Conservation (phyloP, 2,113 vertebrate genomes). For the Rhodinocichla rosea region DNA sequence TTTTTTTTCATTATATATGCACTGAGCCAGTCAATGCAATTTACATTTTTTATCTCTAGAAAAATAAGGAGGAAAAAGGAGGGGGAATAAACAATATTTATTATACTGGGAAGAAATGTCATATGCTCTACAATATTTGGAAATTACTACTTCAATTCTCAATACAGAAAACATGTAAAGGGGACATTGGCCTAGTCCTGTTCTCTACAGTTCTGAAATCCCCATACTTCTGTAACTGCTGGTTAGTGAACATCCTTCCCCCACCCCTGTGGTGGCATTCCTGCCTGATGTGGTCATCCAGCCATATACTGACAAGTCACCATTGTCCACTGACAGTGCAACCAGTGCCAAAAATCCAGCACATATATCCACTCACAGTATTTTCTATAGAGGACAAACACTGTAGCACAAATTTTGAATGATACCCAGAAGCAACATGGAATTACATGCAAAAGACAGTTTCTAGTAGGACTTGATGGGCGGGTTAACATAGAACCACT, state of each 20-base stretch:
- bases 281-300: background rate
- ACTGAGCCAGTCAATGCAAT: background rate
- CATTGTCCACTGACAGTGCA: background rate
- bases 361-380: rapidly evolving
- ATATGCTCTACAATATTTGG: background rate
- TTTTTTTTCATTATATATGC: background rate
- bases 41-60: background rate
- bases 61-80: background rate
- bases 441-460: background rate
- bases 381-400: background rate
- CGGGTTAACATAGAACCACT: background rate
- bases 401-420: background rate
- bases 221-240: background rate
- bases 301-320: background rate
- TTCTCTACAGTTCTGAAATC: background rate
- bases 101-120: background rate
- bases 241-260: background rate
- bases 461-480: background rate
- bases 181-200: background rate
- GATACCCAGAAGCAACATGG: background rate
- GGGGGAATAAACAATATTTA: background rate
- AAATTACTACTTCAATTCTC: background rate
- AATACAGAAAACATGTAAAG: background rate
- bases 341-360: background rate
- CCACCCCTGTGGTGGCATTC: background rate